Percentiles rank a stretch among this genome's conserved stretches.
Evolutionary conservation across 2,113 vertebrate genomes (phyloP).

Genomic region (Microcebus tavaratra): DNA sequence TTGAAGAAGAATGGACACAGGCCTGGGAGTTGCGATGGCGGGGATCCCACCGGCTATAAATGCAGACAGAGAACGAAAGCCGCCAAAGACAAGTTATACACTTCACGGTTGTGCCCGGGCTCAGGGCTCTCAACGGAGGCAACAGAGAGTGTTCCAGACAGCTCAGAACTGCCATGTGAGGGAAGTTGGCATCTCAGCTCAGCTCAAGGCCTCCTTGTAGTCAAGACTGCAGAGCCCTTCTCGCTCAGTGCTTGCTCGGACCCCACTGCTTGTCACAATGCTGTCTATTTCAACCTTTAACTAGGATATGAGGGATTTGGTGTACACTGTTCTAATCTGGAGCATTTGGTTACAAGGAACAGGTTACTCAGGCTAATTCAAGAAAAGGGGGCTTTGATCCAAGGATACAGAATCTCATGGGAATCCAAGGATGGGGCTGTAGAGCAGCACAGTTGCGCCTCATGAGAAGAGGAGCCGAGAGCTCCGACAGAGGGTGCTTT

Average conservation of each 20-base stretch:
- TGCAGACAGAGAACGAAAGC: neutral
- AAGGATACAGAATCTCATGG: neutral
- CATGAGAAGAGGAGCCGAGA: neutral
- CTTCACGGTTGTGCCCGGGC: neutral
- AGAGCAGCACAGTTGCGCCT: neutral
- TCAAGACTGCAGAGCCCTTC: neutral
- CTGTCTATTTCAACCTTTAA: neutral
- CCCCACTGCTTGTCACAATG: neutral
- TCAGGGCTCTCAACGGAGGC: neutral
- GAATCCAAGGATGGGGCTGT: neutral
- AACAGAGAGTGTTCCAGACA: neutral
- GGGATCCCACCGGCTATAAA: neutral
- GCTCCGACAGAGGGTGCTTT: neutral
- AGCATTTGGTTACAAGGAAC: neutral
- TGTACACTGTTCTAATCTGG: neutral
- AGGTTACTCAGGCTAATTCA: neutral
- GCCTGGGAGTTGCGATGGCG: too few species aligned
- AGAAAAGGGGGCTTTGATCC: neutral
- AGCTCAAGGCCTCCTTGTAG: neutral
- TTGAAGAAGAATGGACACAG: accelerated
- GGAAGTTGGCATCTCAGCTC: neutral
- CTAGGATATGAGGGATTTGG: neutral
- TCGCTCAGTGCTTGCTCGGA: neutral
- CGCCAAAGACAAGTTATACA: neutral
- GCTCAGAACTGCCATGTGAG: accelerated